Percentiles rank a stretch among this genome's conserved stretches.
phyloP scores from a whole-genome alignment of 1,140 invertebrate genomes.

The Chymomyza costata region DNA sequence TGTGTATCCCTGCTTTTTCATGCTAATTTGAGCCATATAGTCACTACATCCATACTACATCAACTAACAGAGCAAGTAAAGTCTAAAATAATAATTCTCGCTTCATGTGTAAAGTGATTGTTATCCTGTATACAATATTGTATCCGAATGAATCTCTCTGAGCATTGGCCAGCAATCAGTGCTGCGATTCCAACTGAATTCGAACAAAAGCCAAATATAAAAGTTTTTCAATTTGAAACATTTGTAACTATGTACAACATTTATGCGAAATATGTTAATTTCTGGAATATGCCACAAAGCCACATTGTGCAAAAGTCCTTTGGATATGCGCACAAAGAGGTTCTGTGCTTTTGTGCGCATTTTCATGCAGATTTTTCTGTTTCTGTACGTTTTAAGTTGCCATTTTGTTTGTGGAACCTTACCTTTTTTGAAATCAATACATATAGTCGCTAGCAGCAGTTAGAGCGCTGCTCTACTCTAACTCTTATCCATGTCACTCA shows the following conservation, averaged over 20 bases:
- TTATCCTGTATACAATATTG: not conserved
- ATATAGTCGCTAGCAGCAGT: not conserved
- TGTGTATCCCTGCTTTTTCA: slow-evolving; percentile 6
- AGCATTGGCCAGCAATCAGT: slow-evolving; percentile 1
- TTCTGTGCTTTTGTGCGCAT: slow-evolving; percentile 13
- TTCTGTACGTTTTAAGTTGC: slow-evolving; percentile 16
- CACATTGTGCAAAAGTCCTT: not conserved
- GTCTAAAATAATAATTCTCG: slow-evolving; percentile 8
- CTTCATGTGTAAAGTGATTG: slow-evolving; percentile 9
- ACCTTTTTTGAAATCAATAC: slow-evolving; percentile 26
- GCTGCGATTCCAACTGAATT: not conserved
- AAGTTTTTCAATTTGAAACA: slow-evolving; percentile 2
- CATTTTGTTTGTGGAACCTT: slow-evolving; percentile 30
- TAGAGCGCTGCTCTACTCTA: not conserved
- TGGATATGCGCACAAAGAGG: not conserved
- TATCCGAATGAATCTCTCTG: not conserved
- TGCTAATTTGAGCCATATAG: too few relatives aligned
- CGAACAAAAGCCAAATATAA: slow-evolving; percentile 7
- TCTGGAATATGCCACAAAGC: slow-evolving; percentile 3
- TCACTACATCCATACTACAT: too few relatives aligned
- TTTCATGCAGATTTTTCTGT: slow-evolving; percentile 18
- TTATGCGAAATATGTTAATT: slow-evolving; percentile 15
- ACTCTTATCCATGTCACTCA: slow-evolving; percentile 4
- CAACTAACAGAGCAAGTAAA: too few relatives aligned
- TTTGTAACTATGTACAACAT: slow-evolving; percentile 4